Evolutionary conservation across 1,140 invertebrate genomes (phyloP).

Genomic region (Drosophila pruinosa): DNA sequence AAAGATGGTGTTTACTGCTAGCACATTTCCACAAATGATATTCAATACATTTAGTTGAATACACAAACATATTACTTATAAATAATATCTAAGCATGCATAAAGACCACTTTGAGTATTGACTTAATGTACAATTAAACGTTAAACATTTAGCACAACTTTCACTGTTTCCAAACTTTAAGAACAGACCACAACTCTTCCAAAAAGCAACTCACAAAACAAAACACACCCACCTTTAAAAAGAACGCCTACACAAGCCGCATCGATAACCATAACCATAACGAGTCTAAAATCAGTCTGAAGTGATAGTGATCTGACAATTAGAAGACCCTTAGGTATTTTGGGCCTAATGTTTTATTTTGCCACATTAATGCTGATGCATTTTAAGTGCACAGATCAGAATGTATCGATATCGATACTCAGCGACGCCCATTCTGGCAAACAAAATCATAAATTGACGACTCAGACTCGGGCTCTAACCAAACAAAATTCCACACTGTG

Average conservation of each 20-base stretch:
- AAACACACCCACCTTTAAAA: neutral
- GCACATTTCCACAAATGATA: too few relatives aligned
- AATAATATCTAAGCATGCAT: too few relatives aligned
- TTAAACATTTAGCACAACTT: neutral
- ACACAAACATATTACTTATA: too few relatives aligned
- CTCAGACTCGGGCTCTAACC: neutral
- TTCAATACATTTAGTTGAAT: too few relatives aligned
- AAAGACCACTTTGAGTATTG: neutral
- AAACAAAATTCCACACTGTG: slow-evolving; percentile 60
- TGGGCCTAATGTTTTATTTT: slow-evolving; percentile 47
- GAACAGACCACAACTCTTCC: neutral
- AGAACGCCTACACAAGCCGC: slow-evolving; percentile 1
- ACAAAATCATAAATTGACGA: slow-evolving; percentile 14
- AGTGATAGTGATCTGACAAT: slow-evolving; percentile 37
- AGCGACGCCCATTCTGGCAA: slow-evolving; percentile 24
- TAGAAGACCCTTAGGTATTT: slow-evolving; percentile 39
- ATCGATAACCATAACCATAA: slow-evolving; percentile 26
- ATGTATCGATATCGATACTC: slow-evolving; percentile 25
- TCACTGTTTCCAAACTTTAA: neutral
- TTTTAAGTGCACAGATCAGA: slow-evolving; percentile 44
- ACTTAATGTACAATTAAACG: neutral
- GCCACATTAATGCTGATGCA: slow-evolving; percentile 74
- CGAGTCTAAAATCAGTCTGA: slow-evolving; percentile 18
- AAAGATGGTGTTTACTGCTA: neutral
- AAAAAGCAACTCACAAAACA: neutral